These are phyloP conservation scores for Saturnia pavonia DNA, from an alignment of 2,888 invertebrate species.

Conservation along the genomic window DNA sequence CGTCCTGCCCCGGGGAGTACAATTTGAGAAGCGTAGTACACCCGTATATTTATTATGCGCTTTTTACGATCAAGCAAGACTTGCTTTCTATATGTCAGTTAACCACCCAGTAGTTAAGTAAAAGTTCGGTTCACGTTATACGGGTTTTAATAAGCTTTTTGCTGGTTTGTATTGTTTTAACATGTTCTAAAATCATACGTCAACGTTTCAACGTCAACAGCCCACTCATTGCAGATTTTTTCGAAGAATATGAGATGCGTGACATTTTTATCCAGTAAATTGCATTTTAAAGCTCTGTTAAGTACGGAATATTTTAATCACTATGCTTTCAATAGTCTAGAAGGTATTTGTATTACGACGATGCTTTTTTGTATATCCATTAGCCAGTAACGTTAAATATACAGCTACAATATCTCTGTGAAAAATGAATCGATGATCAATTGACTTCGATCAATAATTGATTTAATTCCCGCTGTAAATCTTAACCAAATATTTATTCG, in stretches of 20 bases:
- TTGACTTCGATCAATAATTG: not conserved
- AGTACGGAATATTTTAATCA: not conserved
- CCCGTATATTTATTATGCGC: conserved; percentile 58
- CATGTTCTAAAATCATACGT: too few relatives aligned
- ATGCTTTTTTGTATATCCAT: not conserved
- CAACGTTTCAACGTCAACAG: not conserved
- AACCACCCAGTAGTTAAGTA: conserved; percentile 22
- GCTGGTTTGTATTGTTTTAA: not conserved
- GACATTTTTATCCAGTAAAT: too few relatives aligned
- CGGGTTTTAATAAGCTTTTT: not conserved
- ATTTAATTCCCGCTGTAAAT: too few relatives aligned
- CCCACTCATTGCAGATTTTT: too few relatives aligned
- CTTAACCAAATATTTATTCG: not conserved
- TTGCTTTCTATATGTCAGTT: conserved; percentile 52
- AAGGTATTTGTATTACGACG: not conserved
- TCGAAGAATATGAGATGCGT: too few relatives aligned
- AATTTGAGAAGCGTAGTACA: conserved; percentile 44
- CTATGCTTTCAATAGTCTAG: not conserved
- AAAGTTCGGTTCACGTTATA: not conserved
- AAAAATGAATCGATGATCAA: not conserved
- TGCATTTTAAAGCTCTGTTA: not conserved
- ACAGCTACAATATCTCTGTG: not conserved
- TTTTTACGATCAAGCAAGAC: conserved; percentile 49
- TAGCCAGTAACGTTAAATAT: not conserved
- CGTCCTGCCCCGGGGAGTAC: conserved; percentile 55